Conservation (phyloP, 2,113 vertebrate genomes). For the Lynx canadensis region DNA sequence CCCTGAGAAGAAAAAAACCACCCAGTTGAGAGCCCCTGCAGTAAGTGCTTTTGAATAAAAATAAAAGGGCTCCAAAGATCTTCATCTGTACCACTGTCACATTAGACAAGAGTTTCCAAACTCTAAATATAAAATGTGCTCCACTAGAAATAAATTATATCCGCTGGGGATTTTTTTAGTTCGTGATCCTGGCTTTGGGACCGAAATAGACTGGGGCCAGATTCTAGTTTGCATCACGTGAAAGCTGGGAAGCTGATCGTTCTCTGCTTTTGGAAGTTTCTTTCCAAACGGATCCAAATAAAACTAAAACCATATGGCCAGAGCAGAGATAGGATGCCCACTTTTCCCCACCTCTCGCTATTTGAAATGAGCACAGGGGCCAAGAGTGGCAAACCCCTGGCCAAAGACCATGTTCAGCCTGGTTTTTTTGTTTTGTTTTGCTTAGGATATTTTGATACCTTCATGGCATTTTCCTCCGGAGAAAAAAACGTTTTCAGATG, state of each 20-base stretch:
- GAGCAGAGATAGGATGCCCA: background rate
- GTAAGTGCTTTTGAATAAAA: conserved; percentile 17
- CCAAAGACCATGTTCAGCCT: conserved; percentile 5
- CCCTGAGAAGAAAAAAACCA: background rate
- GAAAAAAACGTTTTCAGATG: conserved; percentile 49
- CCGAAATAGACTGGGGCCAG: background rate
- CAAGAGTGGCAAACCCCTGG: background rate
- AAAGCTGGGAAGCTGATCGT: background rate
- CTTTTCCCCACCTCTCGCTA: background rate
- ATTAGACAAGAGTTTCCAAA: background rate
- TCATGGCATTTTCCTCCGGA: background rate
- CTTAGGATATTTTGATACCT: conserved; percentile 47
- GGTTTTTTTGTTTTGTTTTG: background rate
- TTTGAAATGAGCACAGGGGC: background rate
- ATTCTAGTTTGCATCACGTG: background rate
- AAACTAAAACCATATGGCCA: background rate
- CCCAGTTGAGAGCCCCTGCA: background rate
- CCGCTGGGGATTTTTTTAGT: conserved; percentile 28
- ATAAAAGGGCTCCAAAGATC: background rate
- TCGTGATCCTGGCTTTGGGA: background rate
- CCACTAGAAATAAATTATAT: background rate
- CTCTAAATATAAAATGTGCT: background rate
- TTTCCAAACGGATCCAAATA: conserved; percentile 39
- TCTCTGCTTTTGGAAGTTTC: conserved; percentile 3
- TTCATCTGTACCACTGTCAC: background rate